Conservation (phyloP, 2,797 vertebrate species). For the Ciconia nigra region DNA sequence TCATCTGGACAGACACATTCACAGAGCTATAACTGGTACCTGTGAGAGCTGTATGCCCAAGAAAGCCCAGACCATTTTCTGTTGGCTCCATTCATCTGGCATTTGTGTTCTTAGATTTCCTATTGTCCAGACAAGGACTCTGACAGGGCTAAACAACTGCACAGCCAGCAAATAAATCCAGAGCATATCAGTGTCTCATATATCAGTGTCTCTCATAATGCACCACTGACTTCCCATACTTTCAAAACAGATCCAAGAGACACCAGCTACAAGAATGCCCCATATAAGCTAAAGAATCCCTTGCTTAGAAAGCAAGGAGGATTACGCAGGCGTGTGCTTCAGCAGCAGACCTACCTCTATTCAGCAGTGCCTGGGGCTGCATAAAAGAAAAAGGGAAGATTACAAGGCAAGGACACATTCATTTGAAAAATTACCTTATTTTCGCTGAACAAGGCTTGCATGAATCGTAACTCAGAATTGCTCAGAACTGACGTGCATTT, state of each 20-base stretch:
- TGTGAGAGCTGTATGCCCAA: not conserved
- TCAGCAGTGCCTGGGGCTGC: not conserved
- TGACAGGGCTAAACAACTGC: not conserved
- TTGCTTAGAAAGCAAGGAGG: not conserved
- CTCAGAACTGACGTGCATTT: not conserved
- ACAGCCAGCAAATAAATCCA: not conserved
- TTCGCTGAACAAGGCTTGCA: not conserved
- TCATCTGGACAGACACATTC: not conserved
- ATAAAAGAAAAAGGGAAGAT: not conserved
- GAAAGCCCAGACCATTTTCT: not conserved
- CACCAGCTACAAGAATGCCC: not conserved
- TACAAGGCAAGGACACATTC: not conserved
- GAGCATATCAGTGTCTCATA: not conserved
- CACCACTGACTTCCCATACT: not conserved
- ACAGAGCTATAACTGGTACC: not conserved
- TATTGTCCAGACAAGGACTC: not conserved
- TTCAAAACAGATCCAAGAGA: not conserved
- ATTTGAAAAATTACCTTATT: not conserved
- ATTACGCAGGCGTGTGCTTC: not conserved
- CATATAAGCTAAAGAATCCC: not conserved
- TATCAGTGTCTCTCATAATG: not conserved
- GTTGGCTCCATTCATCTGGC: not conserved
- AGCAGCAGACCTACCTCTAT: not conserved
- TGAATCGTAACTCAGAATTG: not conserved
- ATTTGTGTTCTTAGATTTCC: not conserved